These are phyloP conservation scores for Diadophis punctatus DNA, from an alignment of 2,113 vertebrate species.

Conservation along the genomic window DNA sequence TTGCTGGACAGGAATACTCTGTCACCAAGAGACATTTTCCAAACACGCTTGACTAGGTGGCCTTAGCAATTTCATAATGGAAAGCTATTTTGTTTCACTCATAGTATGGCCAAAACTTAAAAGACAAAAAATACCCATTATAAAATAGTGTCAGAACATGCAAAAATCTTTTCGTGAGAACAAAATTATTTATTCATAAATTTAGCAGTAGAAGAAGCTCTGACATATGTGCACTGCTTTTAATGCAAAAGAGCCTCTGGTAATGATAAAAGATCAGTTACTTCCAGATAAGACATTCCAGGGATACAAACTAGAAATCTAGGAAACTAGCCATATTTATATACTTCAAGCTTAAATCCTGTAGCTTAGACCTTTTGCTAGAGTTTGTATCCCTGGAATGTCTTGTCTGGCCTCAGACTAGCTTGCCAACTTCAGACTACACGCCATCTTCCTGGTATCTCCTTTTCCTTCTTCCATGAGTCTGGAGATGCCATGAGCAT, in stretches of 20 bases:
- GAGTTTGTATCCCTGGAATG: not conserved
- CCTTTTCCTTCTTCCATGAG: not conserved
- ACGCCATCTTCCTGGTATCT: not conserved
- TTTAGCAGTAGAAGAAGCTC: not conserved
- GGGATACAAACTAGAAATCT: not conserved
- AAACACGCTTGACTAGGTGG: not conserved
- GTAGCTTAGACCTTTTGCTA: not conserved
- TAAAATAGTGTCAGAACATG: not conserved
- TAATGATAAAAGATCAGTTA: not conserved
- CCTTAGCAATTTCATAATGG: not conserved
- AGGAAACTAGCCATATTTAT: not conserved
- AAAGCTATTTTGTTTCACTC: not conserved
- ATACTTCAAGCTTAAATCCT: not conserved
- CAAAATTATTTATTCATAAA: not conserved
- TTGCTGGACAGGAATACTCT: not conserved
- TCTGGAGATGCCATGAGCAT: not conserved
- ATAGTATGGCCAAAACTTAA: not conserved
- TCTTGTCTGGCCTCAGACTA: not conserved
- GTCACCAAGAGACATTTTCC: not conserved
- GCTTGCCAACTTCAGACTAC: not conserved
- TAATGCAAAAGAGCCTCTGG: not conserved
- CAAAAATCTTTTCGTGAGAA: not conserved
- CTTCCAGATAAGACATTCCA: not conserved
- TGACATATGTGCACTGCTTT: not conserved
- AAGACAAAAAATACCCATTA: not conserved